Conservation (phyloP, 1,140 invertebrate genomes). For the Drosophila miranda region DNA sequence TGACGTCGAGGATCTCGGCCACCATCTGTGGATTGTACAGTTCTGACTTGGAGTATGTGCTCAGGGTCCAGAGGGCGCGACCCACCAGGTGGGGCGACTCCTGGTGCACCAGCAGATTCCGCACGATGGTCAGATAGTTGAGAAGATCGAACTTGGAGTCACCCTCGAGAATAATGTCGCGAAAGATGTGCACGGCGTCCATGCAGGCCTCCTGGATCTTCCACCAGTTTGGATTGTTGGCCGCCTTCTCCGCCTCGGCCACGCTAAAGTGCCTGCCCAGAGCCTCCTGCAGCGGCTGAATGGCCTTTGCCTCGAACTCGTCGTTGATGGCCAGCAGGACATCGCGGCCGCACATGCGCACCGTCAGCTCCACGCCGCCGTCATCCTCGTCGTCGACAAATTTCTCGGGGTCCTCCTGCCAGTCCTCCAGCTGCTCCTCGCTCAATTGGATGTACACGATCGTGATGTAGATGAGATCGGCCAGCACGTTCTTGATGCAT, state of each 20-base stretch:
- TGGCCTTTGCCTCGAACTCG: conserved; percentile 86
- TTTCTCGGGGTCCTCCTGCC: conserved; percentile 88
- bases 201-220: conserved; percentile 90
- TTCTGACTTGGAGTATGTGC: conserved; percentile 85
- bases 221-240: conserved; percentile 87
- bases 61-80: conserved; percentile 88
- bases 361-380: conserved; percentile 87
- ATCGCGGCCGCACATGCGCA: conserved; percentile 90
- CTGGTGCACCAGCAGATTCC: conserved; percentile 72
- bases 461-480: conserved; percentile 89
- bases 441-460: conserved; percentile 88
- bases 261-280: conserved; percentile 87
- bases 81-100: conserved; percentile 87
- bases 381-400: conserved; percentile 92
- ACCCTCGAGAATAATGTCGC: conserved; percentile 84
- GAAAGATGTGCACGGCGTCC: conserved; percentile 85
- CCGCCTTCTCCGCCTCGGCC: conserved; percentile 83
- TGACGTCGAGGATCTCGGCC: conserved; percentile 68
- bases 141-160: conserved; percentile 87
- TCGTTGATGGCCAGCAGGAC: conserved; percentile 85
- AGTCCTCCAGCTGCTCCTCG: conserved; percentile 88
- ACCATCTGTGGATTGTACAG: conserved; percentile 77
- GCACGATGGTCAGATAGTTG: conserved; percentile 86
- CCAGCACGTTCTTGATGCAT: conserved; percentile 86
- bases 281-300: conserved; percentile 86